Evolutionary conservation across 2,113 vertebrate species (phyloP).

Genomic region (Pyrgilauda ruficollis): DNA sequence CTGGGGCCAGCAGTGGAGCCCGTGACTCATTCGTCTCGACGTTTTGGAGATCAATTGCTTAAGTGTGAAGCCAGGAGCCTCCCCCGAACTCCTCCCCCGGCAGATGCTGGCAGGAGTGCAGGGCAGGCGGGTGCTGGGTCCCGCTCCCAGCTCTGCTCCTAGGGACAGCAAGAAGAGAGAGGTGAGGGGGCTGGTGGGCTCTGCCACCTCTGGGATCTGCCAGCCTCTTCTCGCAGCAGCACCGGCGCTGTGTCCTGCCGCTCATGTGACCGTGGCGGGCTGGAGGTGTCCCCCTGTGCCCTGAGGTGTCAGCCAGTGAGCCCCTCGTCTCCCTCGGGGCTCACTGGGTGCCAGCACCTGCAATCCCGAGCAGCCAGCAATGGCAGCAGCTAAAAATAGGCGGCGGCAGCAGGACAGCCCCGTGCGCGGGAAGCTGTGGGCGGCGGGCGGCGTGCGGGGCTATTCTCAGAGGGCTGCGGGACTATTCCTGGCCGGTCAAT

Average conservation of each 20-base stretch:
- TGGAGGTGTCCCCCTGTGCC: not conserved
- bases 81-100: not conserved
- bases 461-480: constrained; percentile 64
- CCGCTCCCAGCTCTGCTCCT: not conserved
- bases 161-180: not conserved
- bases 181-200: not conserved
- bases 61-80: not conserved
- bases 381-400: not conserved
- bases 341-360: not conserved
- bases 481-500: constrained; percentile 70
- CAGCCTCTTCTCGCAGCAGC: not conserved
- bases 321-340: not conserved
- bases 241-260: rapidly evolving
- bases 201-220: not conserved
- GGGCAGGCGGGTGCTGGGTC: not conserved
- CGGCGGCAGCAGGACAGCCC: constrained; percentile 17
- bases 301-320: not conserved
- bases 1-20: not conserved
- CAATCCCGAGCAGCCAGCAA: not conserved
- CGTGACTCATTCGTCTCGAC: not conserved
- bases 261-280: not conserved
- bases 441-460: not conserved
- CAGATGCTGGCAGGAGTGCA: not conserved
- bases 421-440: constrained; percentile 49
- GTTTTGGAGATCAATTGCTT: not conserved